Evolutionary conservation across 92 coral and sea anemone species (phyloP).

Genomic region (Plumapathes pennacea): DNA sequence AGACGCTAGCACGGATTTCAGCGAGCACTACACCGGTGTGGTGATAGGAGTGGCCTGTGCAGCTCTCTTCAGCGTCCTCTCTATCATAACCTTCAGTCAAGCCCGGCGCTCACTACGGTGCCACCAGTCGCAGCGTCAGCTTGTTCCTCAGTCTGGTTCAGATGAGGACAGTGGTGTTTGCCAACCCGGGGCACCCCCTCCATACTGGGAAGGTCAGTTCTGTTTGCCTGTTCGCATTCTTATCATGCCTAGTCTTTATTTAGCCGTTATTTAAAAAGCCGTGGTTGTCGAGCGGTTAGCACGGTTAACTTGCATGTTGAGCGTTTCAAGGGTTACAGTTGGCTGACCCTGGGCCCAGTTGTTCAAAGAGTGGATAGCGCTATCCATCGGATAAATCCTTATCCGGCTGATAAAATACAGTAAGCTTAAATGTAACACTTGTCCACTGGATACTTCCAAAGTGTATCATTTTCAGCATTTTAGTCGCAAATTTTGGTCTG

Average conservation of each 20-base stretch:
- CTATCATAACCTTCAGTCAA: conserved; percentile 82
- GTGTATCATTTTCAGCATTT: too few relatives aligned
- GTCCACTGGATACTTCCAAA: too few relatives aligned
- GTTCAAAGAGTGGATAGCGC: too few relatives aligned
- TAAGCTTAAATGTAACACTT: too few relatives aligned
- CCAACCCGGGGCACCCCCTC: conserved; percentile 81
- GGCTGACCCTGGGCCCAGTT: background rate
- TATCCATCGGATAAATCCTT: too few relatives aligned
- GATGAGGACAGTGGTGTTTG: conserved; percentile 52
- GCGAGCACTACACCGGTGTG: conserved; percentile 85
- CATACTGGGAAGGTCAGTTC: conserved; percentile 80
- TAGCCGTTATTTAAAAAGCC: too few relatives aligned
- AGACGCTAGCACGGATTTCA: conserved; percentile 31
- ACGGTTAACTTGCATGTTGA: too few relatives aligned
- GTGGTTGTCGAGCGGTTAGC: too few relatives aligned
- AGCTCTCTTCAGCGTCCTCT: conserved; percentile 71
- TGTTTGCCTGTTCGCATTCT: background rate
- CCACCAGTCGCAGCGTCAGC: conserved; percentile 27
- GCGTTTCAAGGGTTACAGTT: too few relatives aligned
- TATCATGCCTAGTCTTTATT: background rate
- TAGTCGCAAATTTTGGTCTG: too few relatives aligned
- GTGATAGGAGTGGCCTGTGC: conserved; percentile 99
- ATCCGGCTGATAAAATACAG: too few relatives aligned
- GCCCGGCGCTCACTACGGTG: conserved; percentile 69
- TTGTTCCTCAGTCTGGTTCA: conserved; percentile 37